Base-by-base conservation (phyloP, 2,113 vertebrate genomes). In the Apistogramma diplotaenia region DNA sequence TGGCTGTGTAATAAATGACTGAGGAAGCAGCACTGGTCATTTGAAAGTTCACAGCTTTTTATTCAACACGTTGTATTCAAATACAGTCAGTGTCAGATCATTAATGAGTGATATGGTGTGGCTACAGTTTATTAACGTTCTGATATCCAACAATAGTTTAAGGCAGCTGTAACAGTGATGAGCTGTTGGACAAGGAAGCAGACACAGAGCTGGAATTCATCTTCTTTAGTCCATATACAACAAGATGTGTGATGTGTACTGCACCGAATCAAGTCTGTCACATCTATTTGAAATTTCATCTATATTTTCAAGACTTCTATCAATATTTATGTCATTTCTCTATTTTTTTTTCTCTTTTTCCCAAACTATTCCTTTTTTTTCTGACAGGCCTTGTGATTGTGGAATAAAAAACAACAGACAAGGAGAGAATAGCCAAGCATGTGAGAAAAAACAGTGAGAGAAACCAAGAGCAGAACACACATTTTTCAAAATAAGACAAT, bases 61-160 rank as follows among this genome's bases (percentile, higher is more conserved):
- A 87, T 89, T 87, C 29, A 58, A 86, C 40, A 70, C 78, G 70
- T 53, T 46, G 55, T 61, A 56, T 57, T 60, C 61, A n/a, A 76
- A 58, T 75, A 84, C 65, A 91, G 82, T 78, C 54, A 59, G 81
- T 85, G 78, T 74, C 29, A 70, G 62, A 21, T 31, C 51, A 43
- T 21, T 80, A 23, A 55, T n/a, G 56, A 74, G n/a, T 79, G 58
- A 72, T 23, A 21, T 37, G 27, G 59, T 76, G 58, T 9, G 4
- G 75, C 81, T 65, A 55, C 4, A 79, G 31, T 70, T 12, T 49
- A 55, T 57, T 58, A 49, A 40, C 21, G 4, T 12, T 76, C 27
- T 56, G 49, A 18, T 76, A 8, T 51, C 71, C 25, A 60, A 57
- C 37, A 58, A 40, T 35, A 21, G 60, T 70, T 82, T 76, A 82